A percentile compares a stretch with the other conserved stretches of the same genome.
These are phyloP conservation scores for Aplocera efformata DNA, from an alignment of 2,888 invertebrate species.

Conservation along the genomic window DNA sequence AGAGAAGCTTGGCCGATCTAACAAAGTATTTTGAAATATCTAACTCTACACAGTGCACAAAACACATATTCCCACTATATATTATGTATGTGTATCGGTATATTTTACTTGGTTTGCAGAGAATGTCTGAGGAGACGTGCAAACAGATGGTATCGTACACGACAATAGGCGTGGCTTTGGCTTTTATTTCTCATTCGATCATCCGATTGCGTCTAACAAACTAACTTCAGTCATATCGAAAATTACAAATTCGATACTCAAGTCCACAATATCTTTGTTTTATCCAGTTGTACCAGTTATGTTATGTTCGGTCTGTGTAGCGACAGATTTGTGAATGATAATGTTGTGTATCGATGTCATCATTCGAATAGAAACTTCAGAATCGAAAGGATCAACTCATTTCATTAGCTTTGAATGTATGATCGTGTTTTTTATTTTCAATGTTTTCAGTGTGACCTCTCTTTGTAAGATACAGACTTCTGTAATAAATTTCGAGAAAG, in stretches of 20 bases:
- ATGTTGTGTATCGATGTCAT: constrained; percentile 67
- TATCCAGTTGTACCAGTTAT: constrained; percentile 58
- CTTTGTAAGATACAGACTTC: constrained; percentile 43
- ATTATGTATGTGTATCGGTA: constrained; percentile 57
- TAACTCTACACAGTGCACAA: constrained; percentile 39
- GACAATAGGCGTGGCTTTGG: constrained; percentile 78
- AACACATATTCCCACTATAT: constrained; percentile 27
- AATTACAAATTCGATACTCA: constrained; percentile 52
- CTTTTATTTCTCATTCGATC: constrained; percentile 74
- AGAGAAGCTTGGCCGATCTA: neutral
- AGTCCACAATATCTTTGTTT: constrained; percentile 43
- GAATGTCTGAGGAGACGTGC: constrained; percentile 91
- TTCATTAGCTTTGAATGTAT: constrained; percentile 74
- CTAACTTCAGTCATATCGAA: constrained; percentile 66
- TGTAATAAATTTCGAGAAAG: constrained; percentile 32
- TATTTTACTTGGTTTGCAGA: constrained; percentile 86
- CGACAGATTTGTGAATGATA: constrained; percentile 61
- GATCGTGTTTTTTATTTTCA: constrained; percentile 41
- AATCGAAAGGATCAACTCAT: constrained; percentile 40
- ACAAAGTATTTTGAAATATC: constrained; percentile 3
- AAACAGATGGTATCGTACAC: constrained; percentile 87
- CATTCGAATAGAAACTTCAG: constrained; percentile 49
- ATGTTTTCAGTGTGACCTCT: constrained; percentile 49
- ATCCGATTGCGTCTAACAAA: constrained; percentile 75
- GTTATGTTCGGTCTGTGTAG: constrained; percentile 74